phyloP scores from a whole-genome alignment of 2,797 vertebrate species.

The Sphenodon punctatus region DNA sequence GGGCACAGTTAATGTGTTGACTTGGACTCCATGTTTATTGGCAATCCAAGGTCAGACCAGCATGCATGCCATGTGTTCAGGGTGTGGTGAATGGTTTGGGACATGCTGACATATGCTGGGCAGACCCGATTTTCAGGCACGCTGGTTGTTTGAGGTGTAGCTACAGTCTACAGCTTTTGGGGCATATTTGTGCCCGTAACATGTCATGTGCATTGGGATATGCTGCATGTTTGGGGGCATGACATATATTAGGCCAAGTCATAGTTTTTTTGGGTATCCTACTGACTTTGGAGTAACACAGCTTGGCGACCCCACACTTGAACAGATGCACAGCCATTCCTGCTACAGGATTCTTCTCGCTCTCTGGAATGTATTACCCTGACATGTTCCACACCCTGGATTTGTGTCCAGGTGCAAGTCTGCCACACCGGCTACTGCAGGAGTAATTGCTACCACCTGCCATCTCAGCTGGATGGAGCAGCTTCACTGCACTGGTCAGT shows the following conservation, averaged over 20 bases:
- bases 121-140: neutral
- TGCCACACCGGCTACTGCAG: constrained; percentile 13
- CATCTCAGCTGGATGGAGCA: constrained; percentile 14
- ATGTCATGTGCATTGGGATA: fast-evolving
- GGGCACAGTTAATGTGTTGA: neutral
- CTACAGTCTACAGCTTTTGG: fast-evolving
- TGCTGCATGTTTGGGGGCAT: fast-evolving
- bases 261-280: neutral
- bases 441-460: constrained; percentile 1
- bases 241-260: fast-evolving
- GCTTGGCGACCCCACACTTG: too few relatives aligned
- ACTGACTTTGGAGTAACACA: neutral
- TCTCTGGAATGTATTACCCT: neutral
- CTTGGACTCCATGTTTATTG: too few relatives aligned
- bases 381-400: neutral
- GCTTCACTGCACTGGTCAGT: constrained; percentile 2
- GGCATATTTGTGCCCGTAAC: neutral
- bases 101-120: fast-evolving
- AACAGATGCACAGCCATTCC: neutral
- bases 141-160: fast-evolving
- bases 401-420: neutral
- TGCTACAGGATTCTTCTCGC: neutral
- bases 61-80: too few relatives aligned
- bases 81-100: fast-evolving
- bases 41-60: too few relatives aligned